Evolutionary conservation across 2,797 vertebrate genomes (phyloP).

Genomic region (Girardinus metallicus): DNA sequence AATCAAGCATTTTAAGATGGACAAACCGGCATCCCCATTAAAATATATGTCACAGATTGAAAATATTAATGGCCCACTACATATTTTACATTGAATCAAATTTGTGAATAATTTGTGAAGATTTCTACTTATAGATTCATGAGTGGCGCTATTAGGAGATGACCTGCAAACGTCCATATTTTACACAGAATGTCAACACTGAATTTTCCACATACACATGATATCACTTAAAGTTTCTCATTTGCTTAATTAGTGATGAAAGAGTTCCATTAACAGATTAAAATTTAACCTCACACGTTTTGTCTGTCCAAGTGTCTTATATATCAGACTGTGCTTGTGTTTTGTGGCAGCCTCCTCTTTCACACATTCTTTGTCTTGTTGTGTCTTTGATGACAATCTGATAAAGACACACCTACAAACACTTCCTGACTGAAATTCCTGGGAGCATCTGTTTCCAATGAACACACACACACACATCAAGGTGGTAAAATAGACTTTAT

Average conservation of each 20-base stretch:
- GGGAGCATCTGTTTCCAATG: conserved; percentile 23
- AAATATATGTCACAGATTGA: conserved; percentile 74
- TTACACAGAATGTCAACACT: conserved; percentile 10
- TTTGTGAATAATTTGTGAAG: conserved; percentile 60
- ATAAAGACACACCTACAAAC: conserved; percentile 46
- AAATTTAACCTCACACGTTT: conserved; percentile 42
- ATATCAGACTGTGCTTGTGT: conserved; percentile 16
- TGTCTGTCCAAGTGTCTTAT: conserved; percentile 34
- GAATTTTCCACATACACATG: not conserved
- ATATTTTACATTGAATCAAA: conserved; percentile 65
- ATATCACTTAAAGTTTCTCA: conserved; percentile 20
- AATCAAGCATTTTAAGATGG: not conserved
- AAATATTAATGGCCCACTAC: conserved; percentile 66
- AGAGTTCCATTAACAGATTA: conserved; percentile 38
- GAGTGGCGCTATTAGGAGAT: conserved; percentile 9
- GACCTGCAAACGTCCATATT: not conserved
- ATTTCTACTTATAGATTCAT: conserved; percentile 24
- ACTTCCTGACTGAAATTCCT: conserved; percentile 21
- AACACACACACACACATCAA: conserved; percentile 1
- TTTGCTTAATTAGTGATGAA: conserved; percentile 43
- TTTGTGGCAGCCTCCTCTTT: conserved; percentile 35
- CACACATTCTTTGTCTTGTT: conserved; percentile 52
- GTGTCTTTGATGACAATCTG: conserved; percentile 51
- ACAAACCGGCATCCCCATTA: conserved; percentile 58
- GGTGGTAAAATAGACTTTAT: conserved; percentile 23